Conservation (phyloP, 1,140 invertebrate genomes). For the Andricus grossulariae region DNA sequence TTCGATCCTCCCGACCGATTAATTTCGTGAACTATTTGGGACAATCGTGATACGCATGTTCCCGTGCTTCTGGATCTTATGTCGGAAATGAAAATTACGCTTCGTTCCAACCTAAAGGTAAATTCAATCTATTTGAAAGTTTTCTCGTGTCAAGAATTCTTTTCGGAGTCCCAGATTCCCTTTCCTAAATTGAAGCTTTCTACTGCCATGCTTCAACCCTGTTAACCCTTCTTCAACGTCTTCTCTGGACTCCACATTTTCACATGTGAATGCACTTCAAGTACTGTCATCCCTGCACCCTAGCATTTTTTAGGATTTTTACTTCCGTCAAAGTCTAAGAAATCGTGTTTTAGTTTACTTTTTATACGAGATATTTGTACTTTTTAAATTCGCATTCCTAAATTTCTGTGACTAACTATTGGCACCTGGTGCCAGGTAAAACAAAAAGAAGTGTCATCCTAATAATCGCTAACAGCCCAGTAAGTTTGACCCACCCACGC, state of each 20-base stretch:
- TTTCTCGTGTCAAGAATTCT: not conserved
- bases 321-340: not conserved
- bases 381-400: no score
- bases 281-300: not conserved
- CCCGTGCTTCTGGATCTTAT: conserved; percentile 12
- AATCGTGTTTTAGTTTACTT: no score
- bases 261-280: not conserved
- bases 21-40: conserved; percentile 26
- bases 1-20: conserved; percentile 18
- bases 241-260: not conserved
- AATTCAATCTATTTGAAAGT: not conserved
- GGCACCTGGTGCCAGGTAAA: no score
- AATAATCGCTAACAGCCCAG: no score
- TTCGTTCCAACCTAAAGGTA: conserved; percentile 7
- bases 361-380: no score
- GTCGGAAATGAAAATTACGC: conserved; percentile 9
- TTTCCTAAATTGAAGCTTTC: conserved; percentile 3
- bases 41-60: conserved; percentile 15
- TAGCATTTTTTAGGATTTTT: not conserved
- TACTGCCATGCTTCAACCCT: not conserved
- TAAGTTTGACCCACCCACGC: no score
- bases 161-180: not conserved
- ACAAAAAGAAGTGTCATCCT: no score
- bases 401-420: no score
- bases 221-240: not conserved